Conservation (phyloP, 92 coral and sea anemone genomes). For the Micromussa lordhowensis region DNA sequence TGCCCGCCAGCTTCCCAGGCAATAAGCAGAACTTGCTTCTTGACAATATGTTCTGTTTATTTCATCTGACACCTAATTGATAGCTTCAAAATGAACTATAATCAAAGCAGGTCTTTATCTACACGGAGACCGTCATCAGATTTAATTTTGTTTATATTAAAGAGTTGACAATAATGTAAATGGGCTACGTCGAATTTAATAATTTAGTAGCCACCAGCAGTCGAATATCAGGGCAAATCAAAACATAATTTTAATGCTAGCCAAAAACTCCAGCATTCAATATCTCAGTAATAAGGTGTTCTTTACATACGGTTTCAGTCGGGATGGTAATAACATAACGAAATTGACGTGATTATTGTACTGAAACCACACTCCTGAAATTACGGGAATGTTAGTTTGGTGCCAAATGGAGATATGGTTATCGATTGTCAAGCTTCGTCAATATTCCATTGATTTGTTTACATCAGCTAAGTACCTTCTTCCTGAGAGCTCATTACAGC, state of each 20-base stretch:
- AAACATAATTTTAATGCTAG: neutral
- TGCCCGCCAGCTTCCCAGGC: too few species aligned
- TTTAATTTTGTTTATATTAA: neutral
- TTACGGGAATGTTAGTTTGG: neutral
- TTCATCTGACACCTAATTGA: neutral
- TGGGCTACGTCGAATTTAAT: neutral
- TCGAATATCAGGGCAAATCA: conserved; percentile 1
- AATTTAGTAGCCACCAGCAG: conserved; percentile 20
- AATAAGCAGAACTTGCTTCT: too few species aligned
- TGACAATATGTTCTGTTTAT: too few species aligned
- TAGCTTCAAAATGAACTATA: too few species aligned
- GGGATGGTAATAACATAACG: neutral
- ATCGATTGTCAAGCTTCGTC: neutral
- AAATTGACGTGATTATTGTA: neutral
- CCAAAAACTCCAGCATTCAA: neutral
- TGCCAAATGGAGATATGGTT: neutral
- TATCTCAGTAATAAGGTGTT: too few species aligned
- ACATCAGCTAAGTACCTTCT: neutral
- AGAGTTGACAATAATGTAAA: neutral
- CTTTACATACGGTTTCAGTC: neutral
- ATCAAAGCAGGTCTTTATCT: neutral
- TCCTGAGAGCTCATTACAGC: neutral
- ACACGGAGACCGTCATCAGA: neutral
- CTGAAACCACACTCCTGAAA: neutral
- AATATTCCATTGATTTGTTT: conserved; percentile 13